phyloP scores from a whole-genome alignment of 2,888 invertebrate species.

The Gymnoscelis rufifasciata region DNA sequence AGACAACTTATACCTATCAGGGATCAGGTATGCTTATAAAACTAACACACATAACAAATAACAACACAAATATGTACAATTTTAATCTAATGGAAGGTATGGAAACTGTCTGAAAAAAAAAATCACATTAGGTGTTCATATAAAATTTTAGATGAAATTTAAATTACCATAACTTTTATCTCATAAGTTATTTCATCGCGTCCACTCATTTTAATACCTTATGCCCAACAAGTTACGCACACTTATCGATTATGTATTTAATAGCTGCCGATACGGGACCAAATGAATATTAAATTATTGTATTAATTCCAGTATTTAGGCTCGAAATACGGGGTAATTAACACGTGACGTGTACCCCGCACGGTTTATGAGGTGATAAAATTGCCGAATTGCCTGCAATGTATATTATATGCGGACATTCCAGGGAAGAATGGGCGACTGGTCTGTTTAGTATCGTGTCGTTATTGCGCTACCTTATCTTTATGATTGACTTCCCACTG shows the following conservation, averaged over 20 bases:
- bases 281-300: constrained; percentile 59
- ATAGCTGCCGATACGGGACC: constrained; percentile 45
- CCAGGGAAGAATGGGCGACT: constrained; percentile 26
- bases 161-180: constrained; percentile 1
- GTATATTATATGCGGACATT: constrained; percentile 19
- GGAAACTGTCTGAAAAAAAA: neutral
- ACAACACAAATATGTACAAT: too few species aligned
- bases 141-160: neutral
- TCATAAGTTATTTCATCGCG: constrained; percentile 5
- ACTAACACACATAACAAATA: too few species aligned
- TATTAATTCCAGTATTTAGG: constrained; percentile 57
- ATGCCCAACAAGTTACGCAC: constrained; percentile 36
- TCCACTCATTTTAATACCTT: constrained; percentile 18
- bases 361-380: constrained; percentile 58
- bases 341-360: constrained; percentile 44
- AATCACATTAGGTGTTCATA: neutral
- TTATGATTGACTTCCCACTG: constrained; percentile 45
- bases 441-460: constrained; percentile 31
- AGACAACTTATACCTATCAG: too few species aligned
- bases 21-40: too few species aligned
- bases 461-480: constrained; percentile 44
- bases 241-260: constrained; percentile 40
- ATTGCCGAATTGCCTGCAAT: constrained; percentile 43
- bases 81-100: too few species aligned
- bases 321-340: constrained; percentile 54